Evolutionary conservation across 1,140 invertebrate species (phyloP).

Genomic region (Goniozus legneri): DNA sequence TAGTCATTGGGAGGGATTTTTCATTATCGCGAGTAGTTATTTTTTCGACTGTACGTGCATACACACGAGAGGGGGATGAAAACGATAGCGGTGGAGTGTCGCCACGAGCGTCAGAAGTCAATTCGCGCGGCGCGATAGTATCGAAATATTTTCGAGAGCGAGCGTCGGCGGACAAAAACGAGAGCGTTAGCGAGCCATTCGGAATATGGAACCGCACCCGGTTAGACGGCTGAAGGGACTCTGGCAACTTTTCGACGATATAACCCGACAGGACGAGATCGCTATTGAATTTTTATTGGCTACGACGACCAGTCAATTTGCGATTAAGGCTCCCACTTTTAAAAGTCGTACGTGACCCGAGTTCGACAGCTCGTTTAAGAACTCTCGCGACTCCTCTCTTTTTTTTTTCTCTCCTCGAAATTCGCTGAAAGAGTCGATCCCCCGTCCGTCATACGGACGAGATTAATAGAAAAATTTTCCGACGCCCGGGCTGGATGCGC

Average conservation of each 20-base stretch:
- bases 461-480: no score
- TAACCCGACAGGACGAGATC: slow-evolving; percentile 20
- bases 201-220: background rate
- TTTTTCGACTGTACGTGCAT: no score
- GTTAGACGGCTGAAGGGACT: background rate
- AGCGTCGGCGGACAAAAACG: slow-evolving; percentile 17
- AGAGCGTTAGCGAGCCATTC: background rate
- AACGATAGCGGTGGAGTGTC: slow-evolving; percentile 9
- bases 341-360: no score
- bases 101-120: slow-evolving; percentile 23
- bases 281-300: slow-evolving; percentile 51
- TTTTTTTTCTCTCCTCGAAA: background rate
- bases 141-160: slow-evolving; percentile 28
- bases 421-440: background rate
- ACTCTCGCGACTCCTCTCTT: slow-evolving; percentile 2
- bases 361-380: slow-evolving; percentile 38
- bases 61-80: background rate
- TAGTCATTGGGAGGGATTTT: no score
- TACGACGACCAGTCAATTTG: slow-evolving; percentile 44
- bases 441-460: no score
- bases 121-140: slow-evolving; percentile 27
- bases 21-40: no score
- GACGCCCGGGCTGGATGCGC: no score
- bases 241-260: slow-evolving; percentile 26
- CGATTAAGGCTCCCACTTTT: slow-evolving; percentile 30